A percentile compares a stretch with the other conserved stretches of the same genome.
Conservation (phyloP, 2,113 vertebrate genomes). For the Uria aalge region DNA sequence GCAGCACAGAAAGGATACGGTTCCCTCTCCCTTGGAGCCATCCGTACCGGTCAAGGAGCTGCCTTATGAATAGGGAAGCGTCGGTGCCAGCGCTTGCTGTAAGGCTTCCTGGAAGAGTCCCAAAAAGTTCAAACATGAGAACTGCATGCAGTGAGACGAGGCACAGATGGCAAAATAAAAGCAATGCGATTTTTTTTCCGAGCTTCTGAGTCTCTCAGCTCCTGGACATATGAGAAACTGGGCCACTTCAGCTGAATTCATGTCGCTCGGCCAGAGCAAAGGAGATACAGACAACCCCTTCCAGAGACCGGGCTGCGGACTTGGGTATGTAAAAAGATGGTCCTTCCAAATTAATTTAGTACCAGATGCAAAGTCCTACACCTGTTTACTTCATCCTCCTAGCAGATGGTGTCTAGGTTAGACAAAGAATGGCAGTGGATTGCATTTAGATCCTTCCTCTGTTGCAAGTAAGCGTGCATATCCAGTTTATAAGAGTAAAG, state of each 20-base stretch:
- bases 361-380: not conserved
- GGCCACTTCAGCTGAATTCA: not conserved
- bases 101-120: not conserved
- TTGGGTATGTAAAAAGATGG: not conserved
- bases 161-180: constrained; percentile 38
- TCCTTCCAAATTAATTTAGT: not conserved
- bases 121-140: not conserved
- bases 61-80: not conserved
- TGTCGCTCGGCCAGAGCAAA: not conserved
- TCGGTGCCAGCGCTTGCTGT: not conserved
- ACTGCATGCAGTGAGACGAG: not conserved
- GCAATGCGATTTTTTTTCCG: not conserved
- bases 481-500: not conserved
- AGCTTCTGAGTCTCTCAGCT: not conserved
- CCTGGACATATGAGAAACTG: not conserved
- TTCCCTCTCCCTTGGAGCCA: not conserved
- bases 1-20: not conserved
- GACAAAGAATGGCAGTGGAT: not conserved
- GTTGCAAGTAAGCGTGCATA: not conserved
- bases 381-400: not conserved
- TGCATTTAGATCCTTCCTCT: not conserved
- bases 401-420: not conserved
- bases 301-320: not conserved
- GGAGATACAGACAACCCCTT: not conserved
- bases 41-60: not conserved